Evolutionary conservation across 2,888 invertebrate species (phyloP), one percentile per base, ranked within the genome.

Genomic region (Drosophila acutilabella): DNA sequence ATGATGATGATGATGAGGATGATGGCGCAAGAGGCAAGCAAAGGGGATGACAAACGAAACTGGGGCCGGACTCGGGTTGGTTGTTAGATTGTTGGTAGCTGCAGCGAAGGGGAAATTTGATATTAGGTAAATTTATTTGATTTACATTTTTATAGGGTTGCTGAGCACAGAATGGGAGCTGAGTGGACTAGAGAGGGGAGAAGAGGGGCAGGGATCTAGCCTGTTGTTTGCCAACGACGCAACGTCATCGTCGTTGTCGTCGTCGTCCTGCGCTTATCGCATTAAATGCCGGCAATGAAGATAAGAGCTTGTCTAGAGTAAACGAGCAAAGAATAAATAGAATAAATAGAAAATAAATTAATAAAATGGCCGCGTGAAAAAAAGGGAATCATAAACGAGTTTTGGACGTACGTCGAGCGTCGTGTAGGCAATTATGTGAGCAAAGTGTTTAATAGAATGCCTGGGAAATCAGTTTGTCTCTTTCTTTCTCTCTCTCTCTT

Each of bases 51-150:
- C 23, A 1, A 36, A 30, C 8, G 20, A 23, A 40, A 40, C 57
- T 36, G 45, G 59, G 48, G 45, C 50, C 60, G 66, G 74, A 56
- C 71, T 56, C 50, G 56, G 53, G 59, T 56, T 62, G 71, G 69
- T 81, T 62, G 36, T 36, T 36, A 36, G 36, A 36, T 36, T 36
- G 71, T 70, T 68, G 65, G 69, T 64, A 58, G 70, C 81, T 68
- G 77, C 71, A 73, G 40, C 60, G 64, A 81, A 82, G 74, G 89
- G 89, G 85, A 89, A 87, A 90, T 89, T 90, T 89, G 89, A 88
- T 90, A 89, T 90, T 87, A 85, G 88, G 88, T 88, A 90, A 90
- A 90, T 90, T 87, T 89, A 88, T 88, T 86, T 87, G 89, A 88
- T 86, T 89, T 88, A 88, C 85, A 86, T 86, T 88, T 86, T 86